Conservation (phyloP, 2,797 vertebrate species). For the Fundulus diaphanus region DNA sequence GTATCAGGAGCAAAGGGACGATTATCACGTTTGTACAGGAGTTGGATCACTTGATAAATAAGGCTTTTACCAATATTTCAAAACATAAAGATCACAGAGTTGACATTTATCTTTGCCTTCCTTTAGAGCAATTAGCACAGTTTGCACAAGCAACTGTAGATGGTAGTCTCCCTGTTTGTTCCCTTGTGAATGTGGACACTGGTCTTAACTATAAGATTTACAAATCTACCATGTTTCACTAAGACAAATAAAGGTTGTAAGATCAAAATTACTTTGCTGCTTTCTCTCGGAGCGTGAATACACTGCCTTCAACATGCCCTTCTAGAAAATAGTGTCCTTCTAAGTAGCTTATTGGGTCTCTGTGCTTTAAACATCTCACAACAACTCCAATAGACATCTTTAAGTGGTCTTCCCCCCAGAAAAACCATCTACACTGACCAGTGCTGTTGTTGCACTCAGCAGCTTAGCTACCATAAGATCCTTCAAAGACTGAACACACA, state of each 20-base stretch:
- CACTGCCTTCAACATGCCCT: not conserved
- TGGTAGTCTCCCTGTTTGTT: too few species aligned
- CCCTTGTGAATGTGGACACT: too few species aligned
- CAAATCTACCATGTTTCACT: too few species aligned
- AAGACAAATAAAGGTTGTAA: not conserved
- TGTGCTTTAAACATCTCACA: not conserved
- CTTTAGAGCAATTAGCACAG: not conserved
- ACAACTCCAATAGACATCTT: not conserved
- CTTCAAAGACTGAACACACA: not conserved
- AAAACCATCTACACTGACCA: too few species aligned
- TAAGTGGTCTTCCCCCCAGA: too few species aligned
- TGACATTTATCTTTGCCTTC: not conserved
- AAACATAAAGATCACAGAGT: not conserved
- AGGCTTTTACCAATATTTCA: not conserved
- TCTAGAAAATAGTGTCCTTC: not conserved
- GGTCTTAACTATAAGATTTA: too few species aligned
- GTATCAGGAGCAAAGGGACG: not conserved
- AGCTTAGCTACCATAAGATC: not conserved
- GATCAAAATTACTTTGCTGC: not conserved
- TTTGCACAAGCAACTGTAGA: too few species aligned
- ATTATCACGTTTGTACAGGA: not conserved
- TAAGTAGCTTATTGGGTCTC: not conserved
- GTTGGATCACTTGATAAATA: not conserved
- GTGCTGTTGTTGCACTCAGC: too few species aligned
- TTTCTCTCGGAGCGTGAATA: too few species aligned